phyloP scores from a whole-genome alignment of 1,140 invertebrate species.

The Cyrtorhinus lividipennis region DNA sequence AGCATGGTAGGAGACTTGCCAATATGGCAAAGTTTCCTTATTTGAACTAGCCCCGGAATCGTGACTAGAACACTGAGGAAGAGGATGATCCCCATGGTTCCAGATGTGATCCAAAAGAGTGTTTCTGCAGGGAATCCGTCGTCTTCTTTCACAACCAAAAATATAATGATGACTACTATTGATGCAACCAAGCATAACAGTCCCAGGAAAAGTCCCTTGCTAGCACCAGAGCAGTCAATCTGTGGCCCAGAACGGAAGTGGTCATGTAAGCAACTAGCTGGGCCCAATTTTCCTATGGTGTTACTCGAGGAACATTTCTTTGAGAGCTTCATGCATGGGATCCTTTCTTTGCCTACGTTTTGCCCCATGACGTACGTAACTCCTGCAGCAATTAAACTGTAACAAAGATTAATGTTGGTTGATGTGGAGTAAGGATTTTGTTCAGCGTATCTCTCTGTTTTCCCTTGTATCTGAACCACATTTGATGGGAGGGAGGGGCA shows the following conservation, averaged over 20 bases:
- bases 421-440: not conserved
- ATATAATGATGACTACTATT: conserved; percentile 46
- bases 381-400: conserved; percentile 42
- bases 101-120: conserved; percentile 34
- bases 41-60: conserved; percentile 29
- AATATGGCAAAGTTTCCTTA: conserved; percentile 35
- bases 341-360: conserved; percentile 36
- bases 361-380: conserved; percentile 47
- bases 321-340: conserved; percentile 23
- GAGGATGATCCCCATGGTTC: conserved; percentile 33
- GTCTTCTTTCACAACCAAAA: conserved; percentile 44
- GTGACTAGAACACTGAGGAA: conserved; percentile 29
- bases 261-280: conserved; percentile 16
- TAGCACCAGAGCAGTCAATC: conserved; percentile 40
- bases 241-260: conserved; percentile 12
- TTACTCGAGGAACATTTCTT: conserved; percentile 29
- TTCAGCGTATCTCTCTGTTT: no score
- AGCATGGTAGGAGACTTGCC: conserved; percentile 31
- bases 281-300: conserved; percentile 15
- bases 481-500: no score
- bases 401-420: conserved; percentile 16
- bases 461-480: no score
- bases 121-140: conserved; percentile 35
- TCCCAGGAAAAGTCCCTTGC: conserved; percentile 45
- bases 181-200: conserved; percentile 43